These are phyloP conservation scores for Chanos chanos DNA, from an alignment of 2,797 vertebrate species.

Conservation along the genomic window DNA sequence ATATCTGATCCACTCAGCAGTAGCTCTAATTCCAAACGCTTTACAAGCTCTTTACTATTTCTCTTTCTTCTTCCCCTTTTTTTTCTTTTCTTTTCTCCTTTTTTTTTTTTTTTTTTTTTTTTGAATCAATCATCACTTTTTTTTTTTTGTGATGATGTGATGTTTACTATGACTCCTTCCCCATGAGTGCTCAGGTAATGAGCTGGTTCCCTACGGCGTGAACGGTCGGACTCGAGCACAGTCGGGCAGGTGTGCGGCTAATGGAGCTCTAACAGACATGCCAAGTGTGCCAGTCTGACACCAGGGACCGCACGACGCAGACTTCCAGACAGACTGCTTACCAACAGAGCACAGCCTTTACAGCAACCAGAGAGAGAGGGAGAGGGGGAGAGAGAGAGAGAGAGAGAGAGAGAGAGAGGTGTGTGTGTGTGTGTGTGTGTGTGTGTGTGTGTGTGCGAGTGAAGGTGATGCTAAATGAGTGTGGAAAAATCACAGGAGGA, in stretches of 20 bases:
- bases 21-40: slow-evolving; percentile 35
- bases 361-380: too few relatives aligned
- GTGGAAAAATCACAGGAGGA: too few relatives aligned
- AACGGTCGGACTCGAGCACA: slow-evolving; percentile 29
- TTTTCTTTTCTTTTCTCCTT: slow-evolving; percentile 27
- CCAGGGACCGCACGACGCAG: not conserved
- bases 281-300: slow-evolving; percentile 42
- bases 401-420: too few relatives aligned
- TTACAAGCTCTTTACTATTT: slow-evolving; percentile 46
- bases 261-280: slow-evolving; percentile 39
- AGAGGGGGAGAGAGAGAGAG: too few relatives aligned
- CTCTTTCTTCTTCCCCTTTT: not conserved
- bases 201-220: slow-evolving; percentile 32
- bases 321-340: too few relatives aligned
- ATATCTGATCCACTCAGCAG: slow-evolving; percentile 38
- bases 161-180: slow-evolving; percentile 6
- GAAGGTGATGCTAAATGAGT: too few relatives aligned
- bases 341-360: too few relatives aligned
- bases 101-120: slow-evolving; percentile 18
- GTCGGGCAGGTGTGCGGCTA: slow-evolving; percentile 36
- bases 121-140: slow-evolving; percentile 48
- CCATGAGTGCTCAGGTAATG: slow-evolving; percentile 38
- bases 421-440: too few relatives aligned
- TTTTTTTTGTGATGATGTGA: slow-evolving; percentile 17
- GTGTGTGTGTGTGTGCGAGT: too few relatives aligned